phyloP scores from a whole-genome alignment of 1,140 invertebrate genomes.

The Tyrophagus putrescentiae region DNA sequence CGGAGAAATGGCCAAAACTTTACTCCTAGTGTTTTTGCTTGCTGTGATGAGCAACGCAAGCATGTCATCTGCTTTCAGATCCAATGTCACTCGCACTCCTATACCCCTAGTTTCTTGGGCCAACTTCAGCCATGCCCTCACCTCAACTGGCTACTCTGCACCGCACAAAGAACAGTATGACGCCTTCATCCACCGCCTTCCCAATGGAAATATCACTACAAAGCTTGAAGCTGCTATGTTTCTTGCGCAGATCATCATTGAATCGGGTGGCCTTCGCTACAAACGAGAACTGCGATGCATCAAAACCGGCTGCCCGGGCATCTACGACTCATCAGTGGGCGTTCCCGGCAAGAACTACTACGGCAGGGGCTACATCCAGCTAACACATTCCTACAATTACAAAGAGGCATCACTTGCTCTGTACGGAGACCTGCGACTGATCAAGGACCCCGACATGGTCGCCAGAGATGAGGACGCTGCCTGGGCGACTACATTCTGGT shows the following conservation, averaged over 20 bases:
- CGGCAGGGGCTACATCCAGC: slow-evolving; percentile 4
- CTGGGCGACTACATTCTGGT: slow-evolving; percentile 4
- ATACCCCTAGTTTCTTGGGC: too few species aligned
- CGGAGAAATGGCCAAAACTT: too few species aligned
- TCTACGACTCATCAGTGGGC: not conserved
- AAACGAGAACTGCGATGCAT: not conserved
- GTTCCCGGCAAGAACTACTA: slow-evolving; percentile 9
- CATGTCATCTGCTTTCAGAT: too few species aligned
- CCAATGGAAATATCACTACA: not conserved
- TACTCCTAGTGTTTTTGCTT: too few species aligned
- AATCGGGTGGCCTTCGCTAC: not conserved
- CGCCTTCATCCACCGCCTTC: not conserved
- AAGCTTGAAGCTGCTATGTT: not conserved
- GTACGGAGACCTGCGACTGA: not conserved
- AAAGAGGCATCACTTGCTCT: not conserved
- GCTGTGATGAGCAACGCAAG: too few species aligned
- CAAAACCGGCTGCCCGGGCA: not conserved
- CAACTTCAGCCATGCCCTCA: too few species aligned
- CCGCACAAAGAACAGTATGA: not conserved
- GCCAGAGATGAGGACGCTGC: slow-evolving; percentile 1
- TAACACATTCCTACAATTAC: slow-evolving; percentile 1
- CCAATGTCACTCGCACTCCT: too few species aligned
- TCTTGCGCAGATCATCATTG: not conserved
- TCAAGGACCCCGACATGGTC: slow-evolving; percentile 3
- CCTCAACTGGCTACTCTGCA: not conserved